Evolutionary conservation across 2,797 vertebrate genomes (phyloP), one percentile per base, ranked within the genome.

Genomic region (Anguilla anguilla): DNA sequence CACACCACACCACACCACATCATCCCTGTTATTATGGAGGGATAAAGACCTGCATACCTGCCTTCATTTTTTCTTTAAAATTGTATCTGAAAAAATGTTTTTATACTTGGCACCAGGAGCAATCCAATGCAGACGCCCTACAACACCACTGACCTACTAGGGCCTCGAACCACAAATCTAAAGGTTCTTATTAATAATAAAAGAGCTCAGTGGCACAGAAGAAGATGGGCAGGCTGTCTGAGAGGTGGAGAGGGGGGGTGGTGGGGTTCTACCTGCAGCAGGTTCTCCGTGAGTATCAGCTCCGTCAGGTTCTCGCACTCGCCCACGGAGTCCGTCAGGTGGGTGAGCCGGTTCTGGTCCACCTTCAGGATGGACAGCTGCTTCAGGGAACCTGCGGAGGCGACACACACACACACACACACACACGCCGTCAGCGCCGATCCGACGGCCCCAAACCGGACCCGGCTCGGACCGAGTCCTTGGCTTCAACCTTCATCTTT

Each of bases 361-460:
- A 98, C 97, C 93, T 99, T 99, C 92, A 99, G 94, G 93, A 99
- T 99, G 86, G 98, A 99, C 91, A 99, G 95, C 94, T 99, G 98
- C 93, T 99, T 99, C 95, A 99, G 93, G 92, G 96, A 97, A 85
- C 98, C 99, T 99, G 92, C 43, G 81, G 19, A 22, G 2, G 88
- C 10, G 67, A 90, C 72, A 51, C 67, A 25, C 39, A 39, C 35
- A 49, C 2, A 49, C 51, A 9, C 49, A 55, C 25, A 43, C 39
- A 43, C 39, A 43, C 39, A 2, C 39, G 57, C 13, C 25, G 0
- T 39, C 2, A 83, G 64, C 57, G 35, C 22, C 57, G 25, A 22
- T n/a, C 61, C 61, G 6, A 6, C 22, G 11, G 0, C 28, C 39
- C 6, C 53, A 6, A 15, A 17, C 25, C 0, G 28, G 83, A 31